Evolutionary conservation across 2,888 invertebrate species (phyloP), one percentile per base, ranked within the genome.

Genomic region (Tyria jacobaeae): DNA sequence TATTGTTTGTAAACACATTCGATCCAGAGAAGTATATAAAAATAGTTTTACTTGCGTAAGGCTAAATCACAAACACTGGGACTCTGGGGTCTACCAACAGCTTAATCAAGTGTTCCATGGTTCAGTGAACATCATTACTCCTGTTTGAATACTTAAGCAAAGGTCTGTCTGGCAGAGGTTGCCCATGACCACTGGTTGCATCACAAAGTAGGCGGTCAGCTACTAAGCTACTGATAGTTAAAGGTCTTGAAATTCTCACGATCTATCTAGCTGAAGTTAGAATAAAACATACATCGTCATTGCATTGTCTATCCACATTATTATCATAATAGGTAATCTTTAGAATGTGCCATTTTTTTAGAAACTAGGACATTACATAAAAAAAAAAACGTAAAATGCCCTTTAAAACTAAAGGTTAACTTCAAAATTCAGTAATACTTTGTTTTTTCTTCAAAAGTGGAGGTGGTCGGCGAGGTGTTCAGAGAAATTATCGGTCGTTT

Each of bases 121-220:
- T 17, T 41, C 41, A 21, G 17, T 41, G 10, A 41, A 41, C 41
- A 37, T 31, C 25, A 44, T 66, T 62, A 56, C 51, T 62, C 69
- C 7, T n/a, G 73, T 68, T 66, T 65, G 65, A 71, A 72, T 67
- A 71, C 59, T 71, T 71, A 81, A 80, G 73, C 73, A 64, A 76
- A 75, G 17, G 17, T 41, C 74, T 75, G 69, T 52, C 60, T 52
- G 51, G n/a, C 66, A 71, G 76, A 57, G 60, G 80, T 76, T 71
- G 83, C 82, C 85, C 86, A 74, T 86, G 87, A 86, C 86, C 83
- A 79, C 69, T 63, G 54, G 71, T 83, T 85, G 77, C 81, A 71
- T 79, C 80, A 81, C 53, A 34, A 39, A 49, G 24, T 54, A 49
- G 31, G 31, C 53, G 37, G 53, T 55, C 62, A 57, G 49, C 52